These are phyloP conservation scores for Australoheros facetus DNA, from an alignment of 2,797 vertebrate species.

Conservation along the genomic window DNA sequence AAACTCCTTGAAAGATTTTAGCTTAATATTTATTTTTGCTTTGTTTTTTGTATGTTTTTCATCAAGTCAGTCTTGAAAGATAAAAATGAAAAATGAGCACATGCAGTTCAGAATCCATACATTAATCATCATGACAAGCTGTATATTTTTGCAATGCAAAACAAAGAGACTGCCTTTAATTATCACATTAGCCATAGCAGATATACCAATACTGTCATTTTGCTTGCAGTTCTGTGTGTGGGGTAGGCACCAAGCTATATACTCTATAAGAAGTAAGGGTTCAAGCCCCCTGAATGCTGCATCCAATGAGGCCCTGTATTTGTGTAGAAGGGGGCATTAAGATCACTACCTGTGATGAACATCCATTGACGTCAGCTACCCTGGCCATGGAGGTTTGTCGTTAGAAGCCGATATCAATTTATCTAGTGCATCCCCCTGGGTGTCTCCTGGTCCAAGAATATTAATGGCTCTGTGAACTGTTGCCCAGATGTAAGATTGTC, in stretches of 20 bases:
- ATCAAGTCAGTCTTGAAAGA: neutral
- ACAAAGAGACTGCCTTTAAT: neutral
- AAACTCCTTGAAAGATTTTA: neutral
- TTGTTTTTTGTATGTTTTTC: neutral
- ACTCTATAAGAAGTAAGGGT: neutral
- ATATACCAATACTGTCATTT: neutral
- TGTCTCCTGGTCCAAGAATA: constrained; percentile 36
- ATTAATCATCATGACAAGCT: neutral
- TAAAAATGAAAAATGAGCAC: neutral
- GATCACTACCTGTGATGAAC: constrained; percentile 52
- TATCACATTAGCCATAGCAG: neutral
- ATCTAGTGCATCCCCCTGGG: constrained; percentile 31
- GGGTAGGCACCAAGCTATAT: neutral
- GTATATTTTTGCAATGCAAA: neutral
- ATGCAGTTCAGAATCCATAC: neutral
- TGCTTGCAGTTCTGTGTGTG: neutral
- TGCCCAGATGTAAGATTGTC: constrained; percentile 28
- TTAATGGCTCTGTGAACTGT: constrained; percentile 47
- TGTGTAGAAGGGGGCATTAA: constrained; percentile 46
- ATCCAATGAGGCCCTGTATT: neutral
- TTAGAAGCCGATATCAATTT: constrained; percentile 43
- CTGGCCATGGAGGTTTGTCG: constrained; percentile 39
- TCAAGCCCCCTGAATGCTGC: neutral
- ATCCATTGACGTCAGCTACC: constrained; percentile 34
- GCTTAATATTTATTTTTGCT: neutral